Evolutionary conservation across 2,113 vertebrate species (phyloP).

Genomic region (Platanista minor): DNA sequence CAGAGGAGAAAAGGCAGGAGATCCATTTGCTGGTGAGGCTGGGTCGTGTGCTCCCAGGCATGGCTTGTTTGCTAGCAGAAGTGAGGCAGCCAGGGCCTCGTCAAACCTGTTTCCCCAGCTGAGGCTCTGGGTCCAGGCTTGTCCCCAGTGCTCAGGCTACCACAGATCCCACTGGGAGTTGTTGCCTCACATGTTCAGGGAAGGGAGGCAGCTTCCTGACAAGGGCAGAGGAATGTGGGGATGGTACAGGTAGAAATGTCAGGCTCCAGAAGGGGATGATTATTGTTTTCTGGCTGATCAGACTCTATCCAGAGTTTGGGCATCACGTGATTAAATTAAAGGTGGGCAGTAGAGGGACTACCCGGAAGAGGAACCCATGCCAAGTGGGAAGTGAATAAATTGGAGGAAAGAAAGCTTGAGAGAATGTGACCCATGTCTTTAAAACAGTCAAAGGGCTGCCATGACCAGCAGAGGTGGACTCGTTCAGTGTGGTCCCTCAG

Average conservation of each 20-base stretch:
- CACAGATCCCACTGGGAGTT: not conserved
- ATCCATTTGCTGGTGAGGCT: not conserved
- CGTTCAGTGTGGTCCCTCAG: not conserved
- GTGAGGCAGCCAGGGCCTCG: not conserved
- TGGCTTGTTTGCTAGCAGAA: not conserved
- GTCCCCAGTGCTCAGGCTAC: not conserved
- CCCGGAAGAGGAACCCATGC: not conserved
- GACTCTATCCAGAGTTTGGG: not conserved
- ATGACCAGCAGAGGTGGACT: not conserved
- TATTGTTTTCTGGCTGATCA: not conserved
- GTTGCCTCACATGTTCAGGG: not conserved
- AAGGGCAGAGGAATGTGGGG: not conserved
- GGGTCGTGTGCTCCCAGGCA: not conserved
- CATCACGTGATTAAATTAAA: not conserved
- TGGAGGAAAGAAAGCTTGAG: not conserved
- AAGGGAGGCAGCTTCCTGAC: not conserved
- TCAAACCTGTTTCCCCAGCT: constrained; percentile 38
- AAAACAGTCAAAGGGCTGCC: not conserved
- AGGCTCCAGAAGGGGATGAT: not conserved
- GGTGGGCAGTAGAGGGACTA: not conserved
- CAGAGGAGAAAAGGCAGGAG: not conserved
- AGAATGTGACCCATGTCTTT: not conserved
- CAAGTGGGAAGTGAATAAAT: not conserved
- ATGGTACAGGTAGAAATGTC: not conserved
- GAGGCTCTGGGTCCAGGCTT: not conserved